Percentiles rank a stretch among this genome's conserved stretches.
Conservation (phyloP, 2,797 vertebrate species). For the Vireo griseus region DNA sequence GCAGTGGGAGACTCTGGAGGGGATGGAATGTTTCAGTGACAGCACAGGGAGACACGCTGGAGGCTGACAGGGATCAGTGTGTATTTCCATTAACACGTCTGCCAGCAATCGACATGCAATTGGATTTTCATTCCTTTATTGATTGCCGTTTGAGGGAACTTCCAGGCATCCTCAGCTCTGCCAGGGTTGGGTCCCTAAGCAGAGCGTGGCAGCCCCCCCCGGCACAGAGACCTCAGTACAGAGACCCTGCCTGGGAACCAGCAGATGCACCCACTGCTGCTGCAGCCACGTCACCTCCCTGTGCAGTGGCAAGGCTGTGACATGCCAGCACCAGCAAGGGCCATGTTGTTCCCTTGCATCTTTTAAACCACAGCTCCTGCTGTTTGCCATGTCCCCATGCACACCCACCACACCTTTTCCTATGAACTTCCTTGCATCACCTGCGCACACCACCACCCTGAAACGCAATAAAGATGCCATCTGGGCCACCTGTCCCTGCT, state of each 20-base stretch:
- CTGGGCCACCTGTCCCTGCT: background rate
- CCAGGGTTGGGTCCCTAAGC: background rate
- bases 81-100: accelerated
- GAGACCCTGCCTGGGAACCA: background rate
- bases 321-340: background rate
- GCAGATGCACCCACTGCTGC: background rate
- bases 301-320: background rate
- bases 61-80: background rate
- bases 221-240: background rate
- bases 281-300: background rate
- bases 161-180: background rate
- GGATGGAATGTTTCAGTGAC: background rate
- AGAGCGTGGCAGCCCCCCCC: accelerated
- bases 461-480: accelerated
- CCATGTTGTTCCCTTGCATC: background rate
- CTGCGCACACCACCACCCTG: accelerated
- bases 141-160: background rate
- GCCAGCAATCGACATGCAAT: accelerated
- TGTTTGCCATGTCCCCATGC: accelerated
- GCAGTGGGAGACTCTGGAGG: background rate
- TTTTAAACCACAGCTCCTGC: background rate
- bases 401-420: background rate
- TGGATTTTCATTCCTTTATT: background rate
- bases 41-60: background rate
- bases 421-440: background rate